Evolutionary conservation across 1,140 invertebrate species (phyloP).

Genomic region (Drosophila ambigua): DNA sequence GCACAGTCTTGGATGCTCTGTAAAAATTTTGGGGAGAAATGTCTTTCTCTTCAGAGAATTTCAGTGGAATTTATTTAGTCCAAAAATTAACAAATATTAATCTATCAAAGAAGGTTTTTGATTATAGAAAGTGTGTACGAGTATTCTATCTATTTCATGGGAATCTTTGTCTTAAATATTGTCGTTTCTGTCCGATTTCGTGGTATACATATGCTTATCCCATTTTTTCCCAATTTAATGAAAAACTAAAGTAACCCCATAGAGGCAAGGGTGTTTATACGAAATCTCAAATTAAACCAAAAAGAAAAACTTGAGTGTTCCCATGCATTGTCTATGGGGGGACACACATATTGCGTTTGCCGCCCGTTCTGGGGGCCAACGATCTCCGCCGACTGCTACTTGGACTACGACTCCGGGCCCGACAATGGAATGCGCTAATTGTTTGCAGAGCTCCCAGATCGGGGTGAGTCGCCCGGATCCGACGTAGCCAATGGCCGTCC

Average conservation of each 20-base stretch:
- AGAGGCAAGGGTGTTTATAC: background rate
- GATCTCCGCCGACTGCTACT: slow-evolving; percentile 23
- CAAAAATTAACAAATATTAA: background rate
- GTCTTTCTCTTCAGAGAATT: no score
- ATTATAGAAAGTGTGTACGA: background rate
- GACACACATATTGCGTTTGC: slow-evolving; percentile 23
- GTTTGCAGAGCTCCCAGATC: slow-evolving; percentile 44
- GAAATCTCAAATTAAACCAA: slow-evolving; percentile 8
- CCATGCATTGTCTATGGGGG: slow-evolving; percentile 52
- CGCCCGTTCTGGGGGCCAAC: slow-evolving; percentile 43
- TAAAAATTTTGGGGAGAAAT: background rate
- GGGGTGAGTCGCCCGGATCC: slow-evolving; percentile 1
- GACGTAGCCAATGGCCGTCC: slow-evolving; percentile 37
- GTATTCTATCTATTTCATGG: no score
- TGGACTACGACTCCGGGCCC: background rate
- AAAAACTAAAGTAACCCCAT: no score
- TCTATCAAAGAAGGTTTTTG: no score
- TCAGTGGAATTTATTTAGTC: background rate
- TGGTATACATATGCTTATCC: no score
- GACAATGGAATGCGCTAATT: slow-evolving; percentile 67
- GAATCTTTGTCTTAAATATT: no score
- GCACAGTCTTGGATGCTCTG: slow-evolving; percentile 35
- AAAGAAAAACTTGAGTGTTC: slow-evolving; percentile 31
- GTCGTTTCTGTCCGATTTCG: no score
- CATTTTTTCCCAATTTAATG: no score